Conservation (phyloP, 2,797 vertebrate genomes). For the Lacerta agilis region DNA sequence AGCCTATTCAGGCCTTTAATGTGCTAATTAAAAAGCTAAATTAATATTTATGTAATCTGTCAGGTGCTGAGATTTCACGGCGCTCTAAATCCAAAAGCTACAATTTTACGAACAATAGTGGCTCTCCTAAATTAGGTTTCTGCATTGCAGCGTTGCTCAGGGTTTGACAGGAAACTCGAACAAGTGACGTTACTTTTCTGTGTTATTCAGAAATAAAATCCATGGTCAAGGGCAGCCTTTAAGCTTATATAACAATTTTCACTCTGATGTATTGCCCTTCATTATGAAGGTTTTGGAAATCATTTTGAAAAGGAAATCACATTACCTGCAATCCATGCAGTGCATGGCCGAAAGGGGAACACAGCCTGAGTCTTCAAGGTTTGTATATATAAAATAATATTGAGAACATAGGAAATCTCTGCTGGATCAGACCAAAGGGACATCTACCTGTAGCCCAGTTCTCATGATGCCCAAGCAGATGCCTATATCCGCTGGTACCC, state of each 20-base stretch:
- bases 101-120: conserved; percentile 21
- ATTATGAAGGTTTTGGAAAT: not conserved
- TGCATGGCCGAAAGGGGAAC: not conserved
- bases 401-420: too few species aligned
- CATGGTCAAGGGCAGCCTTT: not conserved
- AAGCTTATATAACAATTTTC: not conserved
- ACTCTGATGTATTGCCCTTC: not conserved
- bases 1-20: conserved; percentile 22
- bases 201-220: not conserved
- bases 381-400: not conserved
- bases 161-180: not conserved
- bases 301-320: not conserved
- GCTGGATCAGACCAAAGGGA: too few species aligned
- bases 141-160: not conserved
- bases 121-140: conserved; percentile 15
- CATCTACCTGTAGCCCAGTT: too few species aligned
- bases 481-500: too few species aligned
- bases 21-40: conserved; percentile 44
- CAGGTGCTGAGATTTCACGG: conserved; percentile 22
- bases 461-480: too few species aligned
- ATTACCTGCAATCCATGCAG: not conserved
- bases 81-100: conserved; percentile 16
- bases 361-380: not conserved
- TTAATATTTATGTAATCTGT: conserved; percentile 38
- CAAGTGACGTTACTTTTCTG: not conserved